Evolutionary conservation across 2,888 invertebrate genomes (phyloP), one percentile per base, ranked within the genome.

Genomic region (Latrodectus hesperus): DNA sequence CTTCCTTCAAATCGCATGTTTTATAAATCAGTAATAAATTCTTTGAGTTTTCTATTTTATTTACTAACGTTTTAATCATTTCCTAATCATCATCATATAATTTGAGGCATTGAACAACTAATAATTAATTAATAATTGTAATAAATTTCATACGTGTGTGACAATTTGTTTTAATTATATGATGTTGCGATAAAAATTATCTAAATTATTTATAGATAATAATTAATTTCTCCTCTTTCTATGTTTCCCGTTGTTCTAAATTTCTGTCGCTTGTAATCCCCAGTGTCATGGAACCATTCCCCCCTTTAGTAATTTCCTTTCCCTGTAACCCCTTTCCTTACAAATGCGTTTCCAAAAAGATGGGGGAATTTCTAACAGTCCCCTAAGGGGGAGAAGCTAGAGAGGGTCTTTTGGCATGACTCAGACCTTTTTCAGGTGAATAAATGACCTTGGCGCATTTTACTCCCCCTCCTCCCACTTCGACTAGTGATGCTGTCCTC

Each of bases 391-490:
- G 73, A 52, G 17, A 49, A 72, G 73, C 12, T 38, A 3, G 38
- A 38, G 38, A 22, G 22, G 51, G 53, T 64, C 38, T 64, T 70
- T 64, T 51, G 49, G 51, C 74, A 79, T 85, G 85, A 85, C 68
- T 85, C 79, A 85, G 85, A 38, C 85, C 38, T 79, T 79, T 84
- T 85, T 78, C 85, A 85, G 85, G 85, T 85, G 85, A 85, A 85
- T 75, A 77, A 76, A 16, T 53, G 67, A 67, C 75, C 16, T 22
- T 17, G 60, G 38, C n/a, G 17, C 60, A 17, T 74, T 38, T 68
- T 51, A 14, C 68, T 52, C 71, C 10, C 76, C 72, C 55, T 53
- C 53, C 53, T 65, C 0, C 72, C 64, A 26, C 17, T 26, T n/a
- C 49, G 49, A 65, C 78, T 51, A 1, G 60, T 51, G 83, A 55